Evolutionary conservation across 2,888 invertebrate species (phyloP).

Genomic region (Myathropa florea): DNA sequence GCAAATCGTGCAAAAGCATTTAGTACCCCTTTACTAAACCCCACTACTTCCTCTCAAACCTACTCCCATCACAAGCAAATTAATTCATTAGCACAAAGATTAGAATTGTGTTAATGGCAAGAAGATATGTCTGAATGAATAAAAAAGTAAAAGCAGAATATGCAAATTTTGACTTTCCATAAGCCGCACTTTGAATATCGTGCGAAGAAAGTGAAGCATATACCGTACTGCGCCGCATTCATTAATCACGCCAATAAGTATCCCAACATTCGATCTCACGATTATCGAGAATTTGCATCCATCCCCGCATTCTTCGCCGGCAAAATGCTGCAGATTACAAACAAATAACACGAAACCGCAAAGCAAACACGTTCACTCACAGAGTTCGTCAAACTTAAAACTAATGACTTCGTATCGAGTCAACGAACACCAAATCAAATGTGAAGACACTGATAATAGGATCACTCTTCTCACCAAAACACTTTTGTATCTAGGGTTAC

Average conservation of each 20-base stretch:
- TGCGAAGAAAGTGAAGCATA: constrained; percentile 56
- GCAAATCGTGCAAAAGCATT: not conserved
- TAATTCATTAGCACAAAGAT: not conserved
- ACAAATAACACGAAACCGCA: constrained; percentile 53
- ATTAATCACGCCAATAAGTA: constrained; percentile 41
- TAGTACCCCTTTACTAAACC: not conserved
- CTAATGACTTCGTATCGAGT: constrained; percentile 46
- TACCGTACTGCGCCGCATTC: constrained; percentile 13
- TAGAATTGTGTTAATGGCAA: not conserved
- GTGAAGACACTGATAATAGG: constrained; percentile 32
- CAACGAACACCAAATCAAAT: constrained; percentile 47
- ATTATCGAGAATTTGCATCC: constrained; percentile 35
- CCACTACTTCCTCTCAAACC: not conserved
- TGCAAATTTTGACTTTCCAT: constrained; percentile 16
- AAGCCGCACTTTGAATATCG: constrained; percentile 1
- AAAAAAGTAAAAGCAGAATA: constrained; percentile 46
- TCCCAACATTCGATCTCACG: constrained; percentile 5
- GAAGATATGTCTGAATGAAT: not conserved
- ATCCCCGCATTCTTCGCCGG: constrained; percentile 3
- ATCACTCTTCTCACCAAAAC: constrained; percentile 31
- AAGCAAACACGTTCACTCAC: constrained; percentile 30
- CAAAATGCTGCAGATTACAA: constrained; percentile 30
- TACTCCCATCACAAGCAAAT: not conserved
- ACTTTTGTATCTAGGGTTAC: constrained; percentile 23
- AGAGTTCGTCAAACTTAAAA: constrained; percentile 63